These are phyloP conservation scores for Apus apus DNA, from an alignment of 2,113 vertebrate species.

Conservation along the genomic window DNA sequence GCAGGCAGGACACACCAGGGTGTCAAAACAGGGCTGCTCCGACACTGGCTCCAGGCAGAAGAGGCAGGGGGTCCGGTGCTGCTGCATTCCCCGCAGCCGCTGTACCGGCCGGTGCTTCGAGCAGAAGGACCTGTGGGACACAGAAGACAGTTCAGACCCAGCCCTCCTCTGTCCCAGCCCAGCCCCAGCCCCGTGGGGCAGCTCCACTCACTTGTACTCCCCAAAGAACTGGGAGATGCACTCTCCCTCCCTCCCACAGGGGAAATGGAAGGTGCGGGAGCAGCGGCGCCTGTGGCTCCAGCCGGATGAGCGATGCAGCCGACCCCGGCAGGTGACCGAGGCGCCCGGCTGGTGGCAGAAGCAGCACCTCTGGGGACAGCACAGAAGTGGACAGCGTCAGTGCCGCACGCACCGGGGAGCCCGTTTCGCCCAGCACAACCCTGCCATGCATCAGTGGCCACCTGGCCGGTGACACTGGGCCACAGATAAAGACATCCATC, in stretches of 20 bases:
- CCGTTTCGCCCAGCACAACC: neutral
- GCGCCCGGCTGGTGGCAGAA: neutral
- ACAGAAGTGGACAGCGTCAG: neutral
- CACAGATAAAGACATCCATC: too few relatives aligned
- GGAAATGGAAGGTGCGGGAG: neutral
- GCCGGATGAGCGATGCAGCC: neutral
- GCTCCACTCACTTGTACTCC: neutral
- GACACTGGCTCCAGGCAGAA: neutral
- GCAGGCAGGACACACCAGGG: neutral
- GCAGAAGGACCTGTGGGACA: neutral
- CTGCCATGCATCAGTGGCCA: fast-evolving
- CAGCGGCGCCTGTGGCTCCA: too few relatives aligned
- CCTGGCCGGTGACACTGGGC: neutral
- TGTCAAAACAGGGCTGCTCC: fast-evolving
- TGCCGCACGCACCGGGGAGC: fast-evolving
- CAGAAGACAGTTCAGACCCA: neutral
- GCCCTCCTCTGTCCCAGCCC: fast-evolving
- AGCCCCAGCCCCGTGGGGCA: fast-evolving
- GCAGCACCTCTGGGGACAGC: neutral
- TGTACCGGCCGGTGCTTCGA: neutral
- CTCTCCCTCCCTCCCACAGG: neutral
- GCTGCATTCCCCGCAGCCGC: neutral
- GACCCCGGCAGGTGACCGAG: neutral
- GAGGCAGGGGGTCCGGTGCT: fast-evolving
- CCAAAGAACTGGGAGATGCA: neutral